Conservation (phyloP, 2,888 invertebrate species). For the Marasmarcha lunaedactyla region DNA sequence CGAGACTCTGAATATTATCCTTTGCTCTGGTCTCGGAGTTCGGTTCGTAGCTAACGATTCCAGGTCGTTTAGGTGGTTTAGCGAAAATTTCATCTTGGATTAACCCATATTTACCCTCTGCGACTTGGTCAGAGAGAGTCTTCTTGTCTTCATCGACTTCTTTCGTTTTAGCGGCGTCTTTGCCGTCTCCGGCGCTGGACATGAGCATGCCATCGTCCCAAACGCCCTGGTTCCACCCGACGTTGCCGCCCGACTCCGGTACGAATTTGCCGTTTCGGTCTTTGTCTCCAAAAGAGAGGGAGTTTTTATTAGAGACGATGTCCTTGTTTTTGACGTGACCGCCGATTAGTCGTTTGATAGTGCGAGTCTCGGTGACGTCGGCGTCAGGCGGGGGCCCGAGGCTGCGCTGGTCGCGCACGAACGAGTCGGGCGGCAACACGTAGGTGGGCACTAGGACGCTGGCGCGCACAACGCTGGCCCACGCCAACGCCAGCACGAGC, state of each 20-base stretch:
- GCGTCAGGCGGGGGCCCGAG: conserved; percentile 40
- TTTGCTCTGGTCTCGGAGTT: conserved; percentile 83
- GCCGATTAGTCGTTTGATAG: conserved; percentile 76
- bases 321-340: conserved; percentile 73
- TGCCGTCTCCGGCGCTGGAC: conserved; percentile 78
- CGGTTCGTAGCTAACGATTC: conserved; percentile 83
- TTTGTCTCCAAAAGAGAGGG: conserved; percentile 42
- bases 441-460: conserved; percentile 67
- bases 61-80: conserved; percentile 79
- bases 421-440: conserved; percentile 66
- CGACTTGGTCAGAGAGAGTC: conserved; percentile 89
- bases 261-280: conserved; percentile 51
- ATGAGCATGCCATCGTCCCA: conserved; percentile 77
- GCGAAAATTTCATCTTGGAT: conserved; percentile 87
- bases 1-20: conserved; percentile 83
- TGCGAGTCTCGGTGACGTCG: conserved; percentile 51
- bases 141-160: conserved; percentile 81
- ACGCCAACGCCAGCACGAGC: conserved; percentile 59
- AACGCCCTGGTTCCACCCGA: conserved; percentile 65
- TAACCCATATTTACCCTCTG: conserved; percentile 90
- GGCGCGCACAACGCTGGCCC: conserved; percentile 41
- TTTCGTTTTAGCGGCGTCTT: conserved; percentile 54
- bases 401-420: conserved; percentile 63
- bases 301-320: conserved; percentile 48
- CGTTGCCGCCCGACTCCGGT: conserved; percentile 58